Evolutionary conservation across 1,140 invertebrate genomes (phyloP).

Genomic region (Aphaenogaster ashmeadi): DNA sequence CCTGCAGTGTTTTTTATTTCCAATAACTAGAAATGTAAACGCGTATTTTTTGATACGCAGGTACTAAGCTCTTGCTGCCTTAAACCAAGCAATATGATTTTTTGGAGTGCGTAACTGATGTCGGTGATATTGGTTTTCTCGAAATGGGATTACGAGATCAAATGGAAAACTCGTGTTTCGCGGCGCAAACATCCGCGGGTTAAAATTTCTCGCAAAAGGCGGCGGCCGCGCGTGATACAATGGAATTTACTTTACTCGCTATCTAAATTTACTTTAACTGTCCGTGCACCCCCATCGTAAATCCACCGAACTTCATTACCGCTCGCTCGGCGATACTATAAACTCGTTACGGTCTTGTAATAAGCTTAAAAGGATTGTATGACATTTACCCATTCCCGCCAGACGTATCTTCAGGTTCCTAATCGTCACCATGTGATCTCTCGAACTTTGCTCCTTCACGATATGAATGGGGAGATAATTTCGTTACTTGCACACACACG

Average conservation of each 20-base stretch:
- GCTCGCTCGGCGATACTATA: conserved; percentile 64
- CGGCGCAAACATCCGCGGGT: background rate
- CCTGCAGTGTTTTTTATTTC: background rate
- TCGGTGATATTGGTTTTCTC: conserved; percentile 4
- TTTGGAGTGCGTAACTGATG: background rate
- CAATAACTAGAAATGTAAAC: background rate
- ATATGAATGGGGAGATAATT: background rate
- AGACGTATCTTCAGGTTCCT: conserved; percentile 25
- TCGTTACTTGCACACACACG: background rate
- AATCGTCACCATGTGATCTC: conserved; percentile 34
- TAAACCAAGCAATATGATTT: background rate
- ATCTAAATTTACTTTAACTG: conserved; percentile 56
- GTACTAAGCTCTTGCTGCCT: background rate
- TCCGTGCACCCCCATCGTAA: conserved; percentile 22
- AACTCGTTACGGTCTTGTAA: conserved; percentile 69
- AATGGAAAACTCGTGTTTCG: conserved; percentile 15
- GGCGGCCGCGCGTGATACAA: background rate
- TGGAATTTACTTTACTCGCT: conserved; percentile 48
- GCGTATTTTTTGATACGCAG: background rate
- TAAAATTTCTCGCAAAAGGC: conserved; percentile 34
- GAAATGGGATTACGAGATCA: conserved; percentile 27
- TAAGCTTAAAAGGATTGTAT: conserved; percentile 70
- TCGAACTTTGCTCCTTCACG: conserved; percentile 5
- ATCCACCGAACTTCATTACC: conserved; percentile 63
- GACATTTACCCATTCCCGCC: conserved; percentile 43